Percentiles rank a stretch among this genome's conserved stretches.
phyloP scores from a whole-genome alignment of 2,113 vertebrate genomes.

The Aleadryas rufinucha region DNA sequence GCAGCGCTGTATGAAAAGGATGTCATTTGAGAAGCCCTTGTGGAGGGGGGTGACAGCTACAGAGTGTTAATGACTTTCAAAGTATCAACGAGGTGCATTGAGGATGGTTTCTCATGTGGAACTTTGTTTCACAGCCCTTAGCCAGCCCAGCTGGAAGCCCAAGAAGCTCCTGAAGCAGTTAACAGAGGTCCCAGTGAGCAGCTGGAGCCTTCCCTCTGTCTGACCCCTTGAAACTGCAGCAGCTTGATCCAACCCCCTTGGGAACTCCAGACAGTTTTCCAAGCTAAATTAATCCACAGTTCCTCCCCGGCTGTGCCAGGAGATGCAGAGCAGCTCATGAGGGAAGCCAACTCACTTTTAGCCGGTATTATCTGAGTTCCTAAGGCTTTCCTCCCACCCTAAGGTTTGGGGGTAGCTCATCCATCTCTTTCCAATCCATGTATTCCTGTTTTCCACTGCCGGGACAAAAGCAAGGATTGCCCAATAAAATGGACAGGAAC shows the following conservation, averaged over 20 bases:
- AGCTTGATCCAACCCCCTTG: neutral
- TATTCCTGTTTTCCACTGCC: neutral
- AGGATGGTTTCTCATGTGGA: neutral
- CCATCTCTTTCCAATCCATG: neutral
- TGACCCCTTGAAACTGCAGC: neutral
- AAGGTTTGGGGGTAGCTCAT: neutral
- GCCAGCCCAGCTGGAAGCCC: neutral
- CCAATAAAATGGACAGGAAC: neutral
- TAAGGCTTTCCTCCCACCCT: neutral
- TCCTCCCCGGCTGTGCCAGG: neutral
- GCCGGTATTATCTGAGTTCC: neutral
- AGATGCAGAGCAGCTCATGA: neutral
- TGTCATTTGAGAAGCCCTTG: rapidly evolving
- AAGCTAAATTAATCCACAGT: neutral
- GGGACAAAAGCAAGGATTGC: neutral
- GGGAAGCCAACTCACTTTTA: neutral
- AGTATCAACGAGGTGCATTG: rapidly evolving
- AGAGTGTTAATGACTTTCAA: rapidly evolving
- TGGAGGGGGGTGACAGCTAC: neutral
- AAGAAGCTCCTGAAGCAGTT: neutral
- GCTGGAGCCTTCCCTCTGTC: neutral
- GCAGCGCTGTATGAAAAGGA: neutral
- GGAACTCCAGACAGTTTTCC: neutral
- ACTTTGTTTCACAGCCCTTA: neutral
- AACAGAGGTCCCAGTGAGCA: neutral